These are phyloP conservation scores for Ctenopoma kingsleyae DNA, from an alignment of 2,797 vertebrate species.

Conservation along the genomic window DNA sequence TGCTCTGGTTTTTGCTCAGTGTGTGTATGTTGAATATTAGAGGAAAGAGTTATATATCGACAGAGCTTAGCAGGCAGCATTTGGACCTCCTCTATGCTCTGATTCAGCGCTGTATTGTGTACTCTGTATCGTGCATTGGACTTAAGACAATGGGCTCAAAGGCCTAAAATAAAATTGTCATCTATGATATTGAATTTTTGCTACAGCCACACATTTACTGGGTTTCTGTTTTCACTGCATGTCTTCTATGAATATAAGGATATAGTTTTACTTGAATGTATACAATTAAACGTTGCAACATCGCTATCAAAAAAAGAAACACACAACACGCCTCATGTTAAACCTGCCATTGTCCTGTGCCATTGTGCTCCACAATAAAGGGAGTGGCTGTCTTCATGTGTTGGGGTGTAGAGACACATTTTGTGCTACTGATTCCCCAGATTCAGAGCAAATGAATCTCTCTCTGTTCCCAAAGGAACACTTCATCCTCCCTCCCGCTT, in stretches of 20 bases:
- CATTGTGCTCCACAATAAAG: slow-evolving; percentile 61
- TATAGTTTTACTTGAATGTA: not conserved
- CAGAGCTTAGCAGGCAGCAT: not conserved
- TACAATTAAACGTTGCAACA: not conserved
- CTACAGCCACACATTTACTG: not conserved
- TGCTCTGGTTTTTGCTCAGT: slow-evolving; percentile 37
- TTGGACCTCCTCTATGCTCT: slow-evolving; percentile 27
- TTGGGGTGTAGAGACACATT: slow-evolving; percentile 47
- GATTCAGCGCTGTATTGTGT: slow-evolving; percentile 25
- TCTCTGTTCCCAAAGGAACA: slow-evolving; percentile 61
- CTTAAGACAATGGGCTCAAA: not conserved
- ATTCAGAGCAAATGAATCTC: slow-evolving; percentile 65
- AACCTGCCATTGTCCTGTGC: slow-evolving; percentile 57
- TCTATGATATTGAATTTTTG: not conserved
- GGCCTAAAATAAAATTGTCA: not conserved
- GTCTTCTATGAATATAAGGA: not conserved
- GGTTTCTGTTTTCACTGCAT: not conserved
- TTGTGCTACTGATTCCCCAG: slow-evolving; percentile 63
- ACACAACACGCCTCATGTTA: slow-evolving; percentile 4
- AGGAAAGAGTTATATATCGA: slow-evolving; percentile 2
- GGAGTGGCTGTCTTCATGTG: slow-evolving; percentile 63
- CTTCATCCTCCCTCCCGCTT: slow-evolving; percentile 37
- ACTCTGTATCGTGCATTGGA: not conserved
- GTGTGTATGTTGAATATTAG: slow-evolving; percentile 13
- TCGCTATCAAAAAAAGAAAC: not conserved